A percentile compares a stretch with the other conserved stretches of the same genome.
phyloP scores from a whole-genome alignment of 1,140 invertebrate genomes.

The Campoletis sonorensis region DNA sequence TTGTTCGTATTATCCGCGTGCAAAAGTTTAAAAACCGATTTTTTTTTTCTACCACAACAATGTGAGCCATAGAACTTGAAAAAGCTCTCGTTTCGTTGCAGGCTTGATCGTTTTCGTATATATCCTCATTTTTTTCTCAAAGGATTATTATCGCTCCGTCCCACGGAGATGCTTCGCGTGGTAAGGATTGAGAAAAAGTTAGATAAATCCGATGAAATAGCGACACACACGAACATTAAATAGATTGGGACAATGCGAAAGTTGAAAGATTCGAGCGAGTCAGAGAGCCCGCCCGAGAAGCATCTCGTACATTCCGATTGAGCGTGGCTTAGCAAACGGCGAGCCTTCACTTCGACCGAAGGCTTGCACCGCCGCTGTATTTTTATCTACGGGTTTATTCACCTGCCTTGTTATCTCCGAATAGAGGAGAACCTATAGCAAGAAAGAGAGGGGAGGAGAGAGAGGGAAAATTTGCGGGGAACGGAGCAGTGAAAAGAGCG shows the following conservation, averaged over 20 bases:
- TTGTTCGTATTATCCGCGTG: not conserved
- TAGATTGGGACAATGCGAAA: slow-evolving; percentile 8
- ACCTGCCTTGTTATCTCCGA: slow-evolving; percentile 67
- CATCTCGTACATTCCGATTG: slow-evolving; percentile 69
- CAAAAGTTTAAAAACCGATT: not conserved
- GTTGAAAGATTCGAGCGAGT: slow-evolving; percentile 1
- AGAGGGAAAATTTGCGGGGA: not conserved
- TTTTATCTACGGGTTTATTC: slow-evolving; percentile 75
- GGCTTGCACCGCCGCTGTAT: slow-evolving; percentile 63
- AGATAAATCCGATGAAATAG: slow-evolving; percentile 28
- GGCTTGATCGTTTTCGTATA: slow-evolving; percentile 71
- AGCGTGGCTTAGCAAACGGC: slow-evolving; percentile 63
- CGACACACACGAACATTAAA: slow-evolving; percentile 58
- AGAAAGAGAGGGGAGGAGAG: not conserved
- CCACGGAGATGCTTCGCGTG: not conserved
- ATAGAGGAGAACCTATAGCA: slow-evolving; percentile 53
- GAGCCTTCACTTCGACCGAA: slow-evolving; percentile 35
- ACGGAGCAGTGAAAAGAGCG: not conserved
- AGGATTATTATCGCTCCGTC: not conserved
- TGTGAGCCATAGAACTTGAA: slow-evolving; percentile 55
- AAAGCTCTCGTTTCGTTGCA: slow-evolving; percentile 68
- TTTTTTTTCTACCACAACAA: not conserved
- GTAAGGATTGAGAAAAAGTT: not conserved
- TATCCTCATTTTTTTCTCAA: slow-evolving; percentile 49
- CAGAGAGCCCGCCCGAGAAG: slow-evolving; percentile 7